Evolutionary conservation across 2,888 invertebrate species (phyloP).

Genomic region (Lymantria monacha): DNA sequence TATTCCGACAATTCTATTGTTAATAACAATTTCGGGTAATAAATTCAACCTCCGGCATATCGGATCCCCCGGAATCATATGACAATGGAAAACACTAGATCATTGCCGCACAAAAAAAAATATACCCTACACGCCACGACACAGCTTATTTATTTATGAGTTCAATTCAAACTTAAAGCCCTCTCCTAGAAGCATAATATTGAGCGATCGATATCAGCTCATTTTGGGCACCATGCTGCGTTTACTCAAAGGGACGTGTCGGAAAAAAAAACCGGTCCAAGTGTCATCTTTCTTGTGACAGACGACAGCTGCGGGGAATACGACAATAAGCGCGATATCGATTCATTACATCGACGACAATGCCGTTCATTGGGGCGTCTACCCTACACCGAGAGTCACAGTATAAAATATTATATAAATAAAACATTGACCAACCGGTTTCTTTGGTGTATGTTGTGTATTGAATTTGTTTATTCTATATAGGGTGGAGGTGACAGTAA

Average conservation of each 20-base stretch:
- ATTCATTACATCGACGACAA: conserved; percentile 72
- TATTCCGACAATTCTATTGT: conserved; percentile 40
- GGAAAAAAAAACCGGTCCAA: conserved; percentile 68
- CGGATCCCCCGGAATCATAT: conserved; percentile 59
- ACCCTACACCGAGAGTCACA: conserved; percentile 53
- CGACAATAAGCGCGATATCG: conserved; percentile 68
- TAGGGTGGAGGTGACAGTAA: conserved; percentile 47
- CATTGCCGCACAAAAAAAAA: conserved; percentile 65
- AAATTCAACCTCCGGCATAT: conserved; percentile 53
- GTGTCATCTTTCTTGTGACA: conserved; percentile 75
- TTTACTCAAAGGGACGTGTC: conserved; percentile 63
- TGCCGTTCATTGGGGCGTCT: conserved; percentile 58
- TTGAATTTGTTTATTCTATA: conserved; percentile 33
- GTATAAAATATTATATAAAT: conserved; percentile 29
- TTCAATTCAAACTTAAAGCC: conserved; percentile 71
- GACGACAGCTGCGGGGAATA: conserved; percentile 74
- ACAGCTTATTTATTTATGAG: conserved; percentile 79
- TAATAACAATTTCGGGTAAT: conserved; percentile 45
- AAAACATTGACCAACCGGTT: conserved; percentile 30
- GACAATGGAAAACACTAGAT: conserved; percentile 68
- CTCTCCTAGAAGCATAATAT: conserved; percentile 64
- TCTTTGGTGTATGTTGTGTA: conserved; percentile 8
- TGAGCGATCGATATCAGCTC: conserved; percentile 78
- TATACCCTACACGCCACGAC: conserved; percentile 71
- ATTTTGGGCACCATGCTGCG: conserved; percentile 67